Evolutionary conservation across 2,888 invertebrate genomes (phyloP).

Genomic region (Leptinotarsa rubiginosa): DNA sequence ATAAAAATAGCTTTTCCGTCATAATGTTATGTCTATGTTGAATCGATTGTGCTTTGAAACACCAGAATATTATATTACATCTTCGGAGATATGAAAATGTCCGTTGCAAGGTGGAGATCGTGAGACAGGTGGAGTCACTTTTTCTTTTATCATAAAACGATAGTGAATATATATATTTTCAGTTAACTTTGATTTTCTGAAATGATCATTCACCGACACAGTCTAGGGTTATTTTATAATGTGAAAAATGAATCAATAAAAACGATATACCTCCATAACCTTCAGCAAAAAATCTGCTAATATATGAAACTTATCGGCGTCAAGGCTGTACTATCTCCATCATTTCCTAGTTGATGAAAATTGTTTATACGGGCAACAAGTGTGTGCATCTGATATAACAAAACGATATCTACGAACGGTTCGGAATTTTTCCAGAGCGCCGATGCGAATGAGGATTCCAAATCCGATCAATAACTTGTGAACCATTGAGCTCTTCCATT

Average conservation of each 20-base stretch:
- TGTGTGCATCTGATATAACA: conserved; percentile 40
- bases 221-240: too few species aligned
- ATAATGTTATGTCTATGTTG: conserved; percentile 60
- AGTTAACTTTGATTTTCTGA: not conserved
- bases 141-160: not conserved
- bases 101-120: not conserved
- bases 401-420: conserved; percentile 19
- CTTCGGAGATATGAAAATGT: not conserved
- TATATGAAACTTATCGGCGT: not conserved
- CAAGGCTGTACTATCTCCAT: conserved; percentile 9
- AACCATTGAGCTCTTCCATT: conserved; percentile 49
- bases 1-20: conserved; percentile 59
- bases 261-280: not conserved
- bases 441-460: conserved; percentile 38
- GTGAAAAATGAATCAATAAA: not conserved
- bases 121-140: conserved; percentile 2
- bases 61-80: conserved; percentile 37
- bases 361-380: conserved; percentile 41
- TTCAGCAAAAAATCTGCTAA: not conserved
- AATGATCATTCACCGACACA: not conserved
- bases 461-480: conserved; percentile 54
- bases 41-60: conserved; percentile 47
- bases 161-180: not conserved
- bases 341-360: conserved; percentile 19
- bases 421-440: conserved; percentile 16